Evolutionary conservation across 2,797 vertebrate species (phyloP), one percentile per base, ranked within the genome.

Genomic region (Neosilurus hyrtlii): DNA sequence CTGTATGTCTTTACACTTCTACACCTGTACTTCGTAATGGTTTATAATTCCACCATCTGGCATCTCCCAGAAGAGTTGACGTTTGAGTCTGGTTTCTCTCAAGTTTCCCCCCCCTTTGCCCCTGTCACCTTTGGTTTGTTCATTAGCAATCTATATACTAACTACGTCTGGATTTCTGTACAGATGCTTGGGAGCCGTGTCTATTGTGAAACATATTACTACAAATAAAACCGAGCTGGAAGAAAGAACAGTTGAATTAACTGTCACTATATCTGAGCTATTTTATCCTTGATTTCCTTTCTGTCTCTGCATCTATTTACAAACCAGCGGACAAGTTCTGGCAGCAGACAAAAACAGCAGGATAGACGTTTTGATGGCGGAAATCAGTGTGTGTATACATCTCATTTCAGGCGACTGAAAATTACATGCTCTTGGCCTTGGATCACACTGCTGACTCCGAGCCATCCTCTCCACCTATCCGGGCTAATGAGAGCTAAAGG

Each of bases 371-470:
- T 89, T 86, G 24, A 72, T 86, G 87, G 85, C 80, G 80, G 63
- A 87, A 88, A 85, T 89, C 89, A 87, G 86, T 87, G 87, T 84
- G 66, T 82, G 88, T 91, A 66, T 85, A 89, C 26, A 77, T 91
- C 89, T 88, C 37, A 54, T 82, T 74, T 75, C 81, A 84, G 56
- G 51, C 83, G 83, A 86, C 54, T 67, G 87, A 72, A 74, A 88
- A 88, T 81, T 80, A 63, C 67, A 75, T 83, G 86, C 86, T 82
- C 85, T 76, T 83, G 88, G 83, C 52, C 80, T 35, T 71, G 82
- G 74, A 83, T 87, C 79, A 18, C 59, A 68, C 30, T 87, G 87
- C 86, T 65, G 79, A 68, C 82, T 75, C 72, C 51, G 57, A 82
- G 26, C 62, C 71, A 70, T 43, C 61, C 67, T 79, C 80, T 70